Base-by-base conservation (phyloP, 2,113 vertebrate genomes). In the Pterophyllum scalare region DNA sequence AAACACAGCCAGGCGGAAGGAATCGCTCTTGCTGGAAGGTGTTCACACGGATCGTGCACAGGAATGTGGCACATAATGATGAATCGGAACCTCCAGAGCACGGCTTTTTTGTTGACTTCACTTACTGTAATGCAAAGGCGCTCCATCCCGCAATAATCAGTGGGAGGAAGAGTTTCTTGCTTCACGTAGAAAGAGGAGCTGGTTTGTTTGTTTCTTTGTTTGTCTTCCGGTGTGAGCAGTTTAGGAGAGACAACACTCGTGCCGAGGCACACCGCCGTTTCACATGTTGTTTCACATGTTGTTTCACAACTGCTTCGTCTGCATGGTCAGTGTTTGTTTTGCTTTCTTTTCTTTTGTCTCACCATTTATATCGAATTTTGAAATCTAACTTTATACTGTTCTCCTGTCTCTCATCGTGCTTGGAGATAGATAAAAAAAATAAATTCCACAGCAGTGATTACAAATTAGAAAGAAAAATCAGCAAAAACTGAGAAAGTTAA, bases 51-150 rank as follows among this genome's bases (percentile, higher is more conserved):
- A 64, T 79, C 11, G 43, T 79, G 84, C 83, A 88, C 91, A 91
- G 85, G 88, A 93, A 92, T 93, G 91, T 83, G 85, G 85, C 90
- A 88, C 61, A 84, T 83, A 89, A 86, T 86, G 88, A 91, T 90
- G 87, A 88, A 90, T 86, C 52, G 28, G 75, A 89, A 84, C 75
- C 82, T 76, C 70, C 59, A 8, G 26, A 60, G 64, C 5, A 1
- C 67, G 46, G 43, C 33, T 75, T 84, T 75, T 84, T 72, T 31
- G 57, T n/a, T 77, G 52, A n/a, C 59, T 60, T 79, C 28, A 31
- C 46, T 75, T 35, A 70, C 77, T 82, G 85, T 88, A 77, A 67
- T 20, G 79, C 58, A 87, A 56, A 83, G 79, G 72, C 57, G 59
- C 76, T 81, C 57, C 56, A 40, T 60, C 59, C 33, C 46, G 54